These are phyloP conservation scores for Girardinus metallicus DNA, from an alignment of 2,797 vertebrate species.

Conservation along the genomic window DNA sequence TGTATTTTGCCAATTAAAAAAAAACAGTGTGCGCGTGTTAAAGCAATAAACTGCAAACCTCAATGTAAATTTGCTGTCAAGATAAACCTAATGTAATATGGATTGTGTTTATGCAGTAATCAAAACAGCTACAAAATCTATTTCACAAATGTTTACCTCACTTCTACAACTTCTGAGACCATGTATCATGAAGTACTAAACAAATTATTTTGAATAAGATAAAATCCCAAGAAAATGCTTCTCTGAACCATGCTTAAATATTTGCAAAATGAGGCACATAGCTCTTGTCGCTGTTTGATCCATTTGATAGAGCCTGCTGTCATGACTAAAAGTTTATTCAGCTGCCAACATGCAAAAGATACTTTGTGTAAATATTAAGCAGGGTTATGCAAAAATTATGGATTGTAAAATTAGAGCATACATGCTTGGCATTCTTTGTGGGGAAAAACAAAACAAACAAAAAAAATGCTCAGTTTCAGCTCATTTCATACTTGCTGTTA, in stretches of 20 bases:
- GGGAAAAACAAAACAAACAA: not conserved
- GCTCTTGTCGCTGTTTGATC: constrained; percentile 14
- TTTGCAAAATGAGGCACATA: not conserved
- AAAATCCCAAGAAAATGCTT: constrained; percentile 1
- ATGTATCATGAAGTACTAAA: not conserved
- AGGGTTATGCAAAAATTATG: constrained; percentile 57
- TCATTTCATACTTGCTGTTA: not conserved
- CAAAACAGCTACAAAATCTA: not conserved
- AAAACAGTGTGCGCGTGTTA: not conserved
- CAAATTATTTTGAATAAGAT: not conserved
- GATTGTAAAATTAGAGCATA: constrained; percentile 40
- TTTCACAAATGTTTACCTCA: not conserved
- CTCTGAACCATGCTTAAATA: constrained; percentile 6
- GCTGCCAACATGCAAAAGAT: constrained; percentile 43
- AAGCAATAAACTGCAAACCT: not conserved
- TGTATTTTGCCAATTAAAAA: not conserved
- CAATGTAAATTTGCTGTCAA: not conserved
- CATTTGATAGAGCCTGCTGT: constrained; percentile 9
- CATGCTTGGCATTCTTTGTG: constrained; percentile 1
- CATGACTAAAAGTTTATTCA: constrained; percentile 41
- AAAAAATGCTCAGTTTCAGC: not conserved
- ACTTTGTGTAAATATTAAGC: constrained; percentile 56
- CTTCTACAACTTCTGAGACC: not conserved
- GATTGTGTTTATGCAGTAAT: not conserved
- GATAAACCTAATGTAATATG: not conserved